Evolutionary conservation across 1,140 invertebrate genomes (phyloP).

Genomic region (Drosophila pseudoobscura): DNA sequence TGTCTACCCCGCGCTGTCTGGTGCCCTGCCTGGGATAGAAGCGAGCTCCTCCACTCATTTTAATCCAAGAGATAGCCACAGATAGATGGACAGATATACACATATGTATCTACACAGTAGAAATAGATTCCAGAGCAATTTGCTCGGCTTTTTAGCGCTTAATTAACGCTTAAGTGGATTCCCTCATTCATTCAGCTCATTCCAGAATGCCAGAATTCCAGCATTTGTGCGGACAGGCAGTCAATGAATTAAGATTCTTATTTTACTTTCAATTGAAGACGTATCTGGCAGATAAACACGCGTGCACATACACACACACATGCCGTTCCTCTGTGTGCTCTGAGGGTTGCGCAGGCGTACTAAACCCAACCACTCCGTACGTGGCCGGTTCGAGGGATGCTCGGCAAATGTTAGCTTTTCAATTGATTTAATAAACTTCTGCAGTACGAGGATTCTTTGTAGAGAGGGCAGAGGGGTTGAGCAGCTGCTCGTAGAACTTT

Average conservation of each 20-base stretch:
- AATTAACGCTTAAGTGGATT: slow-evolving; percentile 64
- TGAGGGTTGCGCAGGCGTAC: slow-evolving; percentile 56
- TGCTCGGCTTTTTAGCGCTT: slow-evolving; percentile 56
- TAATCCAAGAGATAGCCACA: slow-evolving; percentile 38
- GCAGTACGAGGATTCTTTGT: background rate
- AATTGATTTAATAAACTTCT: slow-evolving; percentile 66
- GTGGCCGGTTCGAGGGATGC: slow-evolving; percentile 20
- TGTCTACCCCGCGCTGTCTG: slow-evolving; percentile 14
- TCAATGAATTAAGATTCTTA: slow-evolving; percentile 58
- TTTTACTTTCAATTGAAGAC: slow-evolving; percentile 44
- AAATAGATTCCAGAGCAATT: slow-evolving; percentile 48
- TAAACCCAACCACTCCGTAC: slow-evolving; percentile 8
- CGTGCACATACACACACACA: background rate
- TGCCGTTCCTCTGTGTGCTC: background rate
- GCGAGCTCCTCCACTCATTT: slow-evolving; percentile 22
- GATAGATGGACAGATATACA: slow-evolving; percentile 28
- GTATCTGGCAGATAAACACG: slow-evolving; percentile 7
- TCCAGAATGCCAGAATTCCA: slow-evolving; percentile 18
- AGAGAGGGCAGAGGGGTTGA: slow-evolving; percentile 1
- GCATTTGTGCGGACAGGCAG: slow-evolving; percentile 29
- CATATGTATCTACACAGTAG: slow-evolving; percentile 8
- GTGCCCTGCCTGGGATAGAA: slow-evolving; percentile 12
- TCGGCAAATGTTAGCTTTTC: slow-evolving; percentile 54
- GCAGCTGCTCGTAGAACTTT: slow-evolving; percentile 38
- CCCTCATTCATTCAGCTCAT: slow-evolving; percentile 22